phyloP scores from a whole-genome alignment of 2,113 vertebrate species.

The Murina feae region DNA sequence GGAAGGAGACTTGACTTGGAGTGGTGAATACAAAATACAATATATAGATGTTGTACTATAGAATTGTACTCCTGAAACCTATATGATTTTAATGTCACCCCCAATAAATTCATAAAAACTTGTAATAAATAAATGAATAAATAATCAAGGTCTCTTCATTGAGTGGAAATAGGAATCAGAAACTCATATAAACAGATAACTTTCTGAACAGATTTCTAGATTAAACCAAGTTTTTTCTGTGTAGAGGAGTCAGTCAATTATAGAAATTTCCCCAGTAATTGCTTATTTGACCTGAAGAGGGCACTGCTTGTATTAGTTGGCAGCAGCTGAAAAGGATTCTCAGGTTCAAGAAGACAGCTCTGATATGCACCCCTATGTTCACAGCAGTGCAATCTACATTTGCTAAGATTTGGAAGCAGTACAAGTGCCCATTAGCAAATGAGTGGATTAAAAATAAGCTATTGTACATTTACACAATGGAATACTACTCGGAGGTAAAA shows the following conservation, averaged over 20 bases:
- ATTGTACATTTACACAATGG: too few relatives aligned
- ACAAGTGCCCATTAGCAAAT: too few relatives aligned
- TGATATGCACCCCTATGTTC: too few relatives aligned
- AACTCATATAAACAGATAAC: not conserved
- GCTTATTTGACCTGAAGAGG: slow-evolving; percentile 33
- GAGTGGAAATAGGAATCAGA: not conserved
- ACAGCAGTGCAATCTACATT: too few relatives aligned
- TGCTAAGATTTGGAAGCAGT: too few relatives aligned
- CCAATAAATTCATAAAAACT: not conserved
- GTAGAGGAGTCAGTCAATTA: not conserved
- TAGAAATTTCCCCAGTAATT: not conserved
- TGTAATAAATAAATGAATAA: not conserved
- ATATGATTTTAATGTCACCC: not conserved
- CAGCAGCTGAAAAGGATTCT: not conserved
- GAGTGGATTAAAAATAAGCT: too few relatives aligned
- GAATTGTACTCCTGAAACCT: not conserved
- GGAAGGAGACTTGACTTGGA: not conserved
- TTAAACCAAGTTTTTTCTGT: not conserved
- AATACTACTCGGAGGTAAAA: too few relatives aligned
- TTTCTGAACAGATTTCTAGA: not conserved
- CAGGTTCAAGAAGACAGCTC: not conserved
- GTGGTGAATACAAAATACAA: not conserved
- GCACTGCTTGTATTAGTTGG: not conserved
- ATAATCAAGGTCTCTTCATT: not conserved
- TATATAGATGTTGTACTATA: not conserved